phyloP scores from a whole-genome alignment of 2,113 vertebrate genomes.

The Prunella fulvescens region DNA sequence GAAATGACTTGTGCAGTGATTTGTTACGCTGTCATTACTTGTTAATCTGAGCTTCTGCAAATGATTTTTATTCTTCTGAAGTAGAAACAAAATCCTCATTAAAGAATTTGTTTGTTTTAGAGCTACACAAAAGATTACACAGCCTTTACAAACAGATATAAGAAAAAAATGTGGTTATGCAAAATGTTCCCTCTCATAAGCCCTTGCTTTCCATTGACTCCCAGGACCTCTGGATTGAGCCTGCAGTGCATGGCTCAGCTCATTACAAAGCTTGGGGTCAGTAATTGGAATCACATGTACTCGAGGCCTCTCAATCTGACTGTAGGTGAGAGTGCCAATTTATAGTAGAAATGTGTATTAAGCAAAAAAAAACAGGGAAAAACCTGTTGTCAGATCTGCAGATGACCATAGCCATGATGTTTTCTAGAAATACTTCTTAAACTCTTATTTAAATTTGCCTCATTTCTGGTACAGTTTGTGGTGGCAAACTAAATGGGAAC shows the following conservation, averaged over 20 bases:
- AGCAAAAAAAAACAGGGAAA: not conserved
- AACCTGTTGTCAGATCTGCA: not conserved
- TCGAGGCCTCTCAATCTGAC: not conserved
- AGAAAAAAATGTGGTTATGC: conserved; percentile 34
- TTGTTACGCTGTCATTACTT: conserved; percentile 42
- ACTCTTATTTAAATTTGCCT: not conserved
- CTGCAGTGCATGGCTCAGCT: not conserved
- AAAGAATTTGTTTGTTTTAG: conserved; percentile 57
- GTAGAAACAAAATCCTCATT: conserved; percentile 46
- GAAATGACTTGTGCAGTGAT: not conserved
- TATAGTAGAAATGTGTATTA: not conserved
- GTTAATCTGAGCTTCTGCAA: conserved; percentile 49
- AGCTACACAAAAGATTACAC: conserved; percentile 41
- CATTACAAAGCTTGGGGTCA: conserved; percentile 10
- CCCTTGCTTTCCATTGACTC: not conserved
- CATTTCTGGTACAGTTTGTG: conserved; percentile 3
- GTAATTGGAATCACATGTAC: conserved; percentile 50
- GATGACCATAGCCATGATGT: not conserved
- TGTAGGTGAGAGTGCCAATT: conserved; percentile 24
- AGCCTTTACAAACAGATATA: conserved; percentile 26
- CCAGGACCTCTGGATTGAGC: conserved; percentile 20
- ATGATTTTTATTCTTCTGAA: conserved; percentile 43
- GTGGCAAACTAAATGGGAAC: not conserved
- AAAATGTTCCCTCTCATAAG: not conserved
- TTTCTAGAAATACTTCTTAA: not conserved